These are phyloP conservation scores for Plutomurus gul DNA, from an alignment of 1,140 invertebrate species.

Conservation along the genomic window DNA sequence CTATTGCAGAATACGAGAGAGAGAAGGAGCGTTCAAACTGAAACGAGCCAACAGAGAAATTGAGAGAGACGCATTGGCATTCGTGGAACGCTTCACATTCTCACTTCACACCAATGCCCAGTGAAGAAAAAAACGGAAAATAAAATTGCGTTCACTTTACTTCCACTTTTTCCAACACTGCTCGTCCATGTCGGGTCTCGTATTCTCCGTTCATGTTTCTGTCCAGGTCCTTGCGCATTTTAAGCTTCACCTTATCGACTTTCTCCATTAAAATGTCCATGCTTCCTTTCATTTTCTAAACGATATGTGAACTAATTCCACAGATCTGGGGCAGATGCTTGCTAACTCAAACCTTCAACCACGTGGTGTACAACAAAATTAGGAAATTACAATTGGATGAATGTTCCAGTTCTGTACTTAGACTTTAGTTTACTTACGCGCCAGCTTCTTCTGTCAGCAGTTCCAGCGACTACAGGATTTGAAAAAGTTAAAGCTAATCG, in stretches of 20 bases:
- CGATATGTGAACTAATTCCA: too few relatives aligned
- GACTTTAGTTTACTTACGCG: not conserved
- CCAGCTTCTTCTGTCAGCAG: not conserved
- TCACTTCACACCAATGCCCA: conserved; percentile 25
- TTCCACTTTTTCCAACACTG: not conserved
- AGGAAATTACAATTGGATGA: not conserved
- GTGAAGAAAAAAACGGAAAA: not conserved
- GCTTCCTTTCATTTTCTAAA: not conserved
- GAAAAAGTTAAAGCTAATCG: conserved; percentile 12
- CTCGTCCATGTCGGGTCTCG: not conserved
- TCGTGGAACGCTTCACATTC: conserved; percentile 18
- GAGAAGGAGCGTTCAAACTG: not conserved
- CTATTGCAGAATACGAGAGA: not conserved
- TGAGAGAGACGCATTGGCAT: conserved; percentile 28
- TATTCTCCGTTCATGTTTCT: not conserved
- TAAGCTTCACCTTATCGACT: conserved; percentile 9
- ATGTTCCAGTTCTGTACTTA: not conserved
- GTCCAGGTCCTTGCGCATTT: conserved; percentile 5
- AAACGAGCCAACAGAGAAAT: conserved; percentile 26
- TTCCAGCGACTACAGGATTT: not conserved
- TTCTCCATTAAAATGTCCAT: not conserved
- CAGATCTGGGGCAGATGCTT: too few relatives aligned
- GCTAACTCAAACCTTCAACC: too few relatives aligned
- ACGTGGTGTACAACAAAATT: conserved; percentile 15
- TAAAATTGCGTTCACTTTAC: conserved; percentile 8